Percentiles rank a stretch among this genome's conserved stretches.
Evolutionary conservation across 2,888 invertebrate genomes (phyloP).

Genomic region (Philereme vetulata): DNA sequence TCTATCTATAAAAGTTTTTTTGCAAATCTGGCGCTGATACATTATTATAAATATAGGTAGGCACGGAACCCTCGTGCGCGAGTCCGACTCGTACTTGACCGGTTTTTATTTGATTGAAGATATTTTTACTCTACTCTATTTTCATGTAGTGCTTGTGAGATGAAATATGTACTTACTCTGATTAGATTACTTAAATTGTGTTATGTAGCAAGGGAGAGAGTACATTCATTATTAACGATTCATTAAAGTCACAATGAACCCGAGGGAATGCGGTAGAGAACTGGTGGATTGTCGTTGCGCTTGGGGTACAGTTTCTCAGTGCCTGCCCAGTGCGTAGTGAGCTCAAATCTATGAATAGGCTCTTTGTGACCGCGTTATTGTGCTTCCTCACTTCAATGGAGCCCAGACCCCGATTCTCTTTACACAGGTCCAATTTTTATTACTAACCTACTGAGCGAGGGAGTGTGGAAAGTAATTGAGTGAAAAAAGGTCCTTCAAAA

Average conservation of each 20-base stretch:
- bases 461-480: constrained; percentile 28
- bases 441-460: constrained; percentile 24
- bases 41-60: no score
- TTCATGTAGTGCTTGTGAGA: no score
- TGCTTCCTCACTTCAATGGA: constrained; percentile 52
- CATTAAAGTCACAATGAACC: neutral
- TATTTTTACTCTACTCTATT: no score
- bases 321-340: constrained; percentile 40
- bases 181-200: no score
- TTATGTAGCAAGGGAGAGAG: no score
- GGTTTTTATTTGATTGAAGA: no score
- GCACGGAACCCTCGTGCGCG: no score
- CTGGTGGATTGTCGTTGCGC: constrained; percentile 11
- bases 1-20: no score
- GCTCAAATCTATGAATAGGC: constrained; percentile 56
- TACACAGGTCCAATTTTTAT: constrained; percentile 50
- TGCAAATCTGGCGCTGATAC: no score
- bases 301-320: constrained; percentile 20
- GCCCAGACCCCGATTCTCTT: constrained; percentile 45
- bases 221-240: no score
- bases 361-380: constrained; percentile 59
- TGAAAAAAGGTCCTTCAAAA: constrained; percentile 17
- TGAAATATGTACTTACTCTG: no score
- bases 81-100: no score
- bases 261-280: constrained; percentile 7